Conservation (phyloP, 2,888 invertebrate species). For the Notodonta ziczac region DNA sequence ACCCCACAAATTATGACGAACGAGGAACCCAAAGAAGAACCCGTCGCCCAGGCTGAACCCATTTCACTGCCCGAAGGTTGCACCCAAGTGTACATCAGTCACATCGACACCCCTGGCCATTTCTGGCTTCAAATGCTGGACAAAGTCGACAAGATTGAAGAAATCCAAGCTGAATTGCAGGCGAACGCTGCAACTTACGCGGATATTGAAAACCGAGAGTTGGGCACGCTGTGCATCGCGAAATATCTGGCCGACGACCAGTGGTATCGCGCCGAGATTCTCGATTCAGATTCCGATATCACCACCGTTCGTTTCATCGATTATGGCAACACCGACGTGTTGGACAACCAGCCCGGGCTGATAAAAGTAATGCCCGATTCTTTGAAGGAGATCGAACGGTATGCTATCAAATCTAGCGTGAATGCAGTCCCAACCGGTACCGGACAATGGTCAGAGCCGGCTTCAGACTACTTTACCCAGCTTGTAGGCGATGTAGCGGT, state of each 20-base stretch:
- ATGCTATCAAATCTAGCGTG: conserved; percentile 87
- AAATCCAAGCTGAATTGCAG: conserved; percentile 87
- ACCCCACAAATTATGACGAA: conserved; percentile 54
- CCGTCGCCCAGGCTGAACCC: conserved; percentile 55
- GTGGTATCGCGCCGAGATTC: conserved; percentile 97
- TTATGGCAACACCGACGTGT: conserved; percentile 91
- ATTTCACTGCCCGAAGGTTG: conserved; percentile 65
- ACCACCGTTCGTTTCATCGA: conserved; percentile 91
- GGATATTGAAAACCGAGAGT: conserved; percentile 83
- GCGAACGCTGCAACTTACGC: conserved; percentile 79
- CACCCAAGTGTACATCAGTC: conserved; percentile 85
- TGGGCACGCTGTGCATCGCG: conserved; percentile 89
- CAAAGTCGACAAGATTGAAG: conserved; percentile 81
- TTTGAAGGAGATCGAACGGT: conserved; percentile 81
- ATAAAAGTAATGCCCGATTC: conserved; percentile 86
- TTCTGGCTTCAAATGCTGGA: conserved; percentile 89
- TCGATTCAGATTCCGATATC: conserved; percentile 91
- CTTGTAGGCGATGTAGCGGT: conserved; percentile 79
- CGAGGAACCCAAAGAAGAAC: conserved; percentile 48
- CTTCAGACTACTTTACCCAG: conserved; percentile 82
- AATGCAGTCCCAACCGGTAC: conserved; percentile 87
- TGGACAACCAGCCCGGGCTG: conserved; percentile 85
- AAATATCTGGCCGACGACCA: conserved; percentile 92
- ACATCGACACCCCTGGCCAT: conserved; percentile 90
- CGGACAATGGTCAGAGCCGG: conserved; percentile 87